These are phyloP conservation scores for Agrenia bidenticulata DNA, from an alignment of 2,888 invertebrate genomes.

Conservation along the genomic window DNA sequence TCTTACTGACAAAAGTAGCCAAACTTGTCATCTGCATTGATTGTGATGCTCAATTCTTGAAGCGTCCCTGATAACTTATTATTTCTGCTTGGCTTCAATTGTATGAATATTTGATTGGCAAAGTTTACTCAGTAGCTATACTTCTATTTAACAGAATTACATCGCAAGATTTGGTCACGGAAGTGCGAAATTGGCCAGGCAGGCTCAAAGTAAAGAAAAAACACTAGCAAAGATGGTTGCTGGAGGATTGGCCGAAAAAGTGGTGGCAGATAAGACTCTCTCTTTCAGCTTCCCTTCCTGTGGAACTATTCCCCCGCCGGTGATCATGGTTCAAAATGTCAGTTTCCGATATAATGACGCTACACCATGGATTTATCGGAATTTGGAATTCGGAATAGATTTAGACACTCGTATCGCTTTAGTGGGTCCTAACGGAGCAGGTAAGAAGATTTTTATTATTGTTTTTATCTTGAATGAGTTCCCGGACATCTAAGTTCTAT, in stretches of 20 bases:
- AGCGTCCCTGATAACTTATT: neutral
- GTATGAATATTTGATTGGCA: neutral
- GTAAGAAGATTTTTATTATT: conserved; percentile 26
- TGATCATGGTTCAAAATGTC: conserved; percentile 99
- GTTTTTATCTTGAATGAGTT: neutral
- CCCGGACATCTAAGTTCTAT: neutral
- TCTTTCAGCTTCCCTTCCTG: conserved; percentile 95
- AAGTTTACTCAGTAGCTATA: neutral
- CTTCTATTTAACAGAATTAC: conserved; percentile 70
- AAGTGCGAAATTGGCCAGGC: conserved; percentile 95
- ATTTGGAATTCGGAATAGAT: conserved; percentile 98
- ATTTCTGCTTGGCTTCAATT: neutral
- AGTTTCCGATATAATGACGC: conserved; percentile 88
- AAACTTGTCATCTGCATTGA: neutral
- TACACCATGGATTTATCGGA: conserved; percentile 90
- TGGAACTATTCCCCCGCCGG: conserved; percentile 92
- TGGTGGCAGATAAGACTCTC: conserved; percentile 76
- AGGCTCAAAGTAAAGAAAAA: conserved; percentile 99
- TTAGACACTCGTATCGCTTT: conserved; percentile 91
- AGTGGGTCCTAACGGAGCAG: conserved; percentile 65
- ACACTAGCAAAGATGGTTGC: conserved; percentile 99
- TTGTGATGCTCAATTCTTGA: conserved; percentile 5
- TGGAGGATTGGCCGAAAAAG: conserved; percentile 58
- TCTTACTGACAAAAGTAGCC: too few species aligned
- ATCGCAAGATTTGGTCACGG: conserved; percentile 99